Evolutionary conservation across 2,113 vertebrate species (phyloP), one percentile per base, ranked within the genome.

Genomic region (Clinocottus analis): DNA sequence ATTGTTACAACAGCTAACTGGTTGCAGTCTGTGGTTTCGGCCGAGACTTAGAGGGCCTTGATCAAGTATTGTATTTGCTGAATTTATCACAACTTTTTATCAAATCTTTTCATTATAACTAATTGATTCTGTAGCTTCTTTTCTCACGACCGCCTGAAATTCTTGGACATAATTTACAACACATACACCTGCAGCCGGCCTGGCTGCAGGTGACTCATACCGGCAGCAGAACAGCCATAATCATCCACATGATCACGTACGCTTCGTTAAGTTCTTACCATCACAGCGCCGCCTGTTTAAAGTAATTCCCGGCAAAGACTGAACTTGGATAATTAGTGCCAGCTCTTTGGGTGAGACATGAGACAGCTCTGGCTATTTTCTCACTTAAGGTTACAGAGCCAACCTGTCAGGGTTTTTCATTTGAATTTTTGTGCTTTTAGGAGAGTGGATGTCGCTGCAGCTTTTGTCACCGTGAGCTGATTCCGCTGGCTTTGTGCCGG

Each of bases 401-500:
- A 16, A 2, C n/a, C 7, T 1, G 27, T 45, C 8, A 1, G 31
- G 29, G 37, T 27, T 51, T 70, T 43, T 14, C 1, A 14, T 14
- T 41, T 13, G 41, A 39, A 39, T 72, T 31, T 7, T 21, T 0
- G n/a, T 2, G 60, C 35, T 59, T 75, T 53, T 17, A 29, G 29
- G 25, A 19, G 27, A 47, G 47, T 2, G 19, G 25, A 33, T 49
- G 41, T 35, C 1, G 2, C 59, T 47, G 69, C 14, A 31, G n/a
- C 47, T 41, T 75, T 8, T 21, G 83, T 83, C 79, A 71, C n/a
- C n/a, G 67, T 16, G 45, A 82, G 55, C 65, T 33, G 66, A 53
- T 35, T 83, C 35, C 19, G 47, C 2, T 23, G n/a, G 55, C 7
- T 63, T 31, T 64, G 84, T 71, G 45, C 4, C 56, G 68, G 71